Conservation (phyloP, 1,140 invertebrate genomes). For the Vanessa atalanta region DNA sequence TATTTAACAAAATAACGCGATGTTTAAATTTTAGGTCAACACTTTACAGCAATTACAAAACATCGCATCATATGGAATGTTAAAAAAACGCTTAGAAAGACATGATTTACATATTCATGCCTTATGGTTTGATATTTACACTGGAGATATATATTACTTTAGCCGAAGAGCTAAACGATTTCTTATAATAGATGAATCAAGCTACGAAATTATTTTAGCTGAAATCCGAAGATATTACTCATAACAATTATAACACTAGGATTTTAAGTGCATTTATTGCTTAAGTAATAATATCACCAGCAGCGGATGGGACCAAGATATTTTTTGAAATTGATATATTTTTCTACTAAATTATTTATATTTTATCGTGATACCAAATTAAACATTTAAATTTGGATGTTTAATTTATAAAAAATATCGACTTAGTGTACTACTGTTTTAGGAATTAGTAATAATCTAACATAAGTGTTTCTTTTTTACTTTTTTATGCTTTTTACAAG, state of each 20-base stretch:
- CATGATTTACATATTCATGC: slow-evolving; percentile 95
- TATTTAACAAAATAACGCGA: background rate
- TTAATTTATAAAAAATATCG: no score
- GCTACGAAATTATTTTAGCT: slow-evolving; percentile 86
- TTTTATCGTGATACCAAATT: no score
- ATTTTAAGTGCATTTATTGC: background rate
- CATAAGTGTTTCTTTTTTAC: no score
- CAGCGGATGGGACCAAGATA: background rate
- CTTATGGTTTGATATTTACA: slow-evolving; percentile 98
- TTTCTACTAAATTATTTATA: background rate
- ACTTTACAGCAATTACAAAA: slow-evolving; percentile 97
- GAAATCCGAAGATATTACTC: slow-evolving; percentile 92
- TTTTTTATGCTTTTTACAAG: no score
- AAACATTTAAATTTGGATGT: no score
- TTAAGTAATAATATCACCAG: background rate
- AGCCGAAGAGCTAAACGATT: slow-evolving; percentile 91
- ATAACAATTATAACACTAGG: slow-evolving; percentile 57
- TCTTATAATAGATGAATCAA: slow-evolving; percentile 91
- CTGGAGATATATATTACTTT: slow-evolving; percentile 97
- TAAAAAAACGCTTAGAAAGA: slow-evolving; percentile 90
- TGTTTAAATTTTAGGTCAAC: slow-evolving; percentile 86
- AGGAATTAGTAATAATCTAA: no score
- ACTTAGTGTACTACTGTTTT: no score
- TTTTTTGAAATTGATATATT: background rate
- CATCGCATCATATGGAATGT: slow-evolving; percentile 95